phyloP scores from a whole-genome alignment of 2,888 invertebrate genomes.

The Myathropa florea region DNA sequence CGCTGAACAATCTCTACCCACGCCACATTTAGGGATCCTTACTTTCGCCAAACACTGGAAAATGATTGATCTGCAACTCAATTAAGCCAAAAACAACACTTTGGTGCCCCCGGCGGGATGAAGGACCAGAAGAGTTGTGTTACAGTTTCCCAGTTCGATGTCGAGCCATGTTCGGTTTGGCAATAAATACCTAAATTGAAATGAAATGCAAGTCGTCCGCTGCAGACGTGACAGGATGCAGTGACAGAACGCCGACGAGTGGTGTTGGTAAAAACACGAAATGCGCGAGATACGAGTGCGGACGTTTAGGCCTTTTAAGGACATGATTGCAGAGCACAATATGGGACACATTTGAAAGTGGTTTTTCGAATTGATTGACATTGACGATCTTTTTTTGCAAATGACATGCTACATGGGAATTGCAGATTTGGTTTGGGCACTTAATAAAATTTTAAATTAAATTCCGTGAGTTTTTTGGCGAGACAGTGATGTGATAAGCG shows the following conservation, averaged over 20 bases:
- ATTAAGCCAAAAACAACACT: constrained; percentile 24
- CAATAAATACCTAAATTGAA: constrained; percentile 57
- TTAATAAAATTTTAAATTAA: constrained; percentile 30
- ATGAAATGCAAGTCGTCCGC: constrained; percentile 14
- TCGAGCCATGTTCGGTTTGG: constrained; percentile 46
- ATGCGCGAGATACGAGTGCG: neutral
- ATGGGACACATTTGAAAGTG: constrained; percentile 54
- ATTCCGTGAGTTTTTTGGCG: constrained; percentile 11
- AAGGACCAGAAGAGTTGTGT: constrained; percentile 14
- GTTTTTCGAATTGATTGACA: constrained; percentile 49
- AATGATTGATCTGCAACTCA: constrained; percentile 62
- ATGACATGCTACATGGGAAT: constrained; percentile 31
- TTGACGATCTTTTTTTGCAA: constrained; percentile 9
- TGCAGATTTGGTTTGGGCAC: constrained; percentile 1
- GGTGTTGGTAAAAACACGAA: constrained; percentile 22
- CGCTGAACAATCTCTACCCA: neutral
- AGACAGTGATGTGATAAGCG: constrained; percentile 3
- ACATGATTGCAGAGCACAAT: constrained; percentile 10
- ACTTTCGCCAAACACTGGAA: constrained; percentile 27
- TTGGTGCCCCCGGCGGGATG: neutral
- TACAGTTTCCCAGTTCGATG: constrained; percentile 48
- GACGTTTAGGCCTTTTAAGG: constrained; percentile 56
- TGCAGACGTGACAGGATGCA: constrained; percentile 51
- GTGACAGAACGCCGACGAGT: constrained; percentile 21
- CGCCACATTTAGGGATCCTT: constrained; percentile 3